Base-by-base conservation (phyloP, 1,140 invertebrate species). In the Drosophila pseudoobscura region DNA sequence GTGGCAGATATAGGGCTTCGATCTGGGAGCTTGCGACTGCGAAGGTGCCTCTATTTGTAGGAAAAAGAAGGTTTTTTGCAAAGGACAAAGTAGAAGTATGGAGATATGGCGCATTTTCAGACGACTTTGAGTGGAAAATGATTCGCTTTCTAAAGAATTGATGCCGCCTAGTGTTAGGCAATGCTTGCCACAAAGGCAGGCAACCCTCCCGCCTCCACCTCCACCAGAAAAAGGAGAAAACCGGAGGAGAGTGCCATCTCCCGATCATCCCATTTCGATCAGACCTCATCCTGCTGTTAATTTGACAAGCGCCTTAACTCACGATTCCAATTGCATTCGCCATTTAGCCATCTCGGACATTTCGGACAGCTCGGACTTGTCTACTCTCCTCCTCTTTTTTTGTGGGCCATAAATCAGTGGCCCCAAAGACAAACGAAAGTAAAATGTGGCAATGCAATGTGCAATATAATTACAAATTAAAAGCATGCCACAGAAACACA, bases 381-480 rank as follows among this genome's bases (percentile, higher is more conserved):
- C 29, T 29, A 8, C 29, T 29, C 29, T 29, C 29, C 6, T 77
- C 74, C 75, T 73, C 71, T 73, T 75, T 58, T 70, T 17, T 39
- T 39, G 35, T 64, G 49, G 77, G 68, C 78, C 82, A 85, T 85
- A 85, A 85, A 85, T 87, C 82, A 85, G 80, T 75, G 68, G 73
- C 50, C 66, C 8, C 0, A 13, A 5, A 64, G 64, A 68, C 83
- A 88, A 85, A 85, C 70, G 82, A 85, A 85, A 85, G 82, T 85
- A 85, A 85, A 85, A 5, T 26, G 24, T 26, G 24, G 24, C 24
- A 26, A 26, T 26, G 24, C 24, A 26, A 26, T 26, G 24, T 26
- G 24, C 24, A 26, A 82, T 59, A 75, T 87, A 85, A 85, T 85
- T 85, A 85, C 82, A 85, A 85, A 85, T 82, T 85, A 82, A 82